These are phyloP conservation scores for Chiridota heheva DNA, from an alignment of 35 echinoderm and acorn worm species.

Conservation along the genomic window DNA sequence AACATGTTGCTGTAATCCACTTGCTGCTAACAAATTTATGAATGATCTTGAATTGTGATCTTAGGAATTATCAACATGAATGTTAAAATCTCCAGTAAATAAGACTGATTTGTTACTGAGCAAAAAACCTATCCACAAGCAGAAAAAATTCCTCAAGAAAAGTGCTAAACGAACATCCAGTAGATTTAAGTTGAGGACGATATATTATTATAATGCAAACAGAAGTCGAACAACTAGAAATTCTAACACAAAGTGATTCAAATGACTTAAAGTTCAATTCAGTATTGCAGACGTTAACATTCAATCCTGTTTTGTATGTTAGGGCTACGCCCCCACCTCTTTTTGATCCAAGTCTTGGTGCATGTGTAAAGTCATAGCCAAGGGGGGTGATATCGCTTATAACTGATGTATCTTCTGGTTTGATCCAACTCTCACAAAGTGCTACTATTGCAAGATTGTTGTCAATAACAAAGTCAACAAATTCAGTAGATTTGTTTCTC, in stretches of 20 bases:
- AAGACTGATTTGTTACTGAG: neutral
- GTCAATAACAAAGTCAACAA: too few species aligned
- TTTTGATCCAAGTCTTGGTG: too few species aligned
- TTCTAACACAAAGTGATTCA: constrained; percentile 9
- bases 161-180: neutral
- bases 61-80: neutral
- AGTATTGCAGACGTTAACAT: too few species aligned
- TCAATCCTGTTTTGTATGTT: too few species aligned
- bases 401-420: too few species aligned
- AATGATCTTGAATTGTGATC: constrained; percentile 9
- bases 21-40: neutral
- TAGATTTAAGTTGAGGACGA: constrained; percentile 8
- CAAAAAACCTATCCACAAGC: neutral
- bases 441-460: too few species aligned
- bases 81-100: constrained; percentile 18
- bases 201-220: constrained; percentile 18
- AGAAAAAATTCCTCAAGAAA: constrained; percentile 1
- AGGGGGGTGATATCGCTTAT: too few species aligned
- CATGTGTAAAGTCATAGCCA: too few species aligned
- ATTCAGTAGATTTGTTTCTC: too few species aligned
- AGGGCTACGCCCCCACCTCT: too few species aligned
- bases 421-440: too few species aligned
- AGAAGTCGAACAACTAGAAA: constrained; percentile 8
- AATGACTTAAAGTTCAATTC: too few species aligned
- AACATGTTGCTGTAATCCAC: neutral